A percentile compares a stretch with the other conserved stretches of the same genome.
phyloP scores from a whole-genome alignment of 1,140 invertebrate species.

The Apolygus lucorum region DNA sequence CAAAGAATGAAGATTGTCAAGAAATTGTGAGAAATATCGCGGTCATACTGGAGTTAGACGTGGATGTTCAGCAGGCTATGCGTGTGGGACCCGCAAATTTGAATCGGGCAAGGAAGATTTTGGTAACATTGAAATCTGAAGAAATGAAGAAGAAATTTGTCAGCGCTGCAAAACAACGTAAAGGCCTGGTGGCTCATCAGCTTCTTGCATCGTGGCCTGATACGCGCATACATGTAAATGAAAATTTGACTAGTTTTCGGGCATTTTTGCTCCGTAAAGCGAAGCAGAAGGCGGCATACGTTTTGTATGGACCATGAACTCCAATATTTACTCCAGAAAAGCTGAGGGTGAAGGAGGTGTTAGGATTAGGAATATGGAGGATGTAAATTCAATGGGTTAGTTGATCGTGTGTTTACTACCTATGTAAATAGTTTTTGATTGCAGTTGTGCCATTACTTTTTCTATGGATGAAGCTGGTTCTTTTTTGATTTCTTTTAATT shows the following conservation, averaged over 20 bases:
- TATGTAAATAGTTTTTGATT: background rate
- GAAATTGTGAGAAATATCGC: background rate
- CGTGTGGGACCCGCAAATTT: background rate
- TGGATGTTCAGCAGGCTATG: background rate
- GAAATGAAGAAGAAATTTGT: background rate
- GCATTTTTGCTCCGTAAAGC: background rate
- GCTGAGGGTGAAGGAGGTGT: background rate
- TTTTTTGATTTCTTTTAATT: slow-evolving; percentile 1
- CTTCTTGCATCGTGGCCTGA: background rate
- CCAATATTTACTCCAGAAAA: background rate
- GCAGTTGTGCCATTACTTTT: background rate
- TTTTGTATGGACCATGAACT: background rate
- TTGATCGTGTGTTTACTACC: background rate
- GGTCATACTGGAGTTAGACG: background rate
- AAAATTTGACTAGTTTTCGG: background rate
- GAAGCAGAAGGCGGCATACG: background rate
- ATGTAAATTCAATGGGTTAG: background rate
- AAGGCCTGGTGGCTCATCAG: background rate
- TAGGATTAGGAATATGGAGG: background rate
- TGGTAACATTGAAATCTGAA: background rate
- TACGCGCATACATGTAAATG: background rate
- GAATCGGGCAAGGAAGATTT: background rate
- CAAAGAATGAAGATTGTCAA: background rate
- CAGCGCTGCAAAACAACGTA: background rate
- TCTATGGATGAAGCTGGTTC: background rate